Base-by-base conservation (phyloP, 2,888 invertebrate species). In the Drosophila greeni region DNA sequence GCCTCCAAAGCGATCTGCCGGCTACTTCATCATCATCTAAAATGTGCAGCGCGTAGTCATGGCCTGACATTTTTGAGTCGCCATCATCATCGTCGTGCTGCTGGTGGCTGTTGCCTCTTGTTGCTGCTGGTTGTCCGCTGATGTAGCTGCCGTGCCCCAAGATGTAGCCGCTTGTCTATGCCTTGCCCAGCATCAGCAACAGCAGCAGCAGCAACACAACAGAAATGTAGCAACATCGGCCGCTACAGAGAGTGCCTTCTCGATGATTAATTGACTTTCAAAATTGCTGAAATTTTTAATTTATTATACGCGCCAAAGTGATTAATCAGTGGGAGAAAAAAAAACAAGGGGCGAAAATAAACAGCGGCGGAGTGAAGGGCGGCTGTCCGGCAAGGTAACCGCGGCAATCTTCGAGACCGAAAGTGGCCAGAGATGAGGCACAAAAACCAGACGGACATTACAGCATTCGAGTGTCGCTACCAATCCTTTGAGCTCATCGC, bases 211-310 rank as follows among this genome's bases (percentile, higher is more conserved):
- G 42, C 24, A 42, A 9, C 40, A n/a, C 8, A n/a, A 24, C 68
- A 68, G 66, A 56, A 67, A 72, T 75, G 83, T 70, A 70, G 70
- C 70, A 62, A 56, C 72, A 70, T 56, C 59, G 54, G 68, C 59
- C 24, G 57, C 64, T 66, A 73, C 74, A 76, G 69, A 76, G 58
- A 71, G 66, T 76, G 73, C 83, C 80, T 78, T 81, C 84, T 74
- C 82, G 82, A 85, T 88, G 88, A 88, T 88, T 87, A 88, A 88
- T 88, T 87, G 87, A 88, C 86, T 87, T 86, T 88, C 88, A 88
- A 87, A 88, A 87, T 88, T 86, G 88, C 84, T 87, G 87, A 88
- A 87, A 86, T 88, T 88, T 87, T 87, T 88, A 87, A 87, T 88
- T 87, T 88, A 87, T 88, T 88, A 88, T 87, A 84, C 86, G 80